Evolutionary conservation across 1,140 invertebrate genomes (phyloP), one percentile per base, ranked within the genome.

Genomic region (Triops longicaudatus): DNA sequence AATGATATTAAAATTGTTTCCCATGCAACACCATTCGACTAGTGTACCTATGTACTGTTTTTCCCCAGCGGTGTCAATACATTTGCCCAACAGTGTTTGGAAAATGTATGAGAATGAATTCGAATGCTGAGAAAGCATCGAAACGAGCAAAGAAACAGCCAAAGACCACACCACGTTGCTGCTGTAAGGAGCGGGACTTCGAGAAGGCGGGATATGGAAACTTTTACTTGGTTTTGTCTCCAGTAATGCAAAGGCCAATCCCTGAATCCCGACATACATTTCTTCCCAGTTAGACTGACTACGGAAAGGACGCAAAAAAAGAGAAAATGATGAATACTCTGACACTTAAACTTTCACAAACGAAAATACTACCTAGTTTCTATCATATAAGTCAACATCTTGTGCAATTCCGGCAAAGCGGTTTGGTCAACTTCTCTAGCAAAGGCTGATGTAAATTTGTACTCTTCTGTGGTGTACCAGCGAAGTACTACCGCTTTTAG

Each of bases 241-340:
- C 22, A 63, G 22, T 17, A 63, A 63, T 17, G 50, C 50, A 6
- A 63, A 63, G 4, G 50, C 50, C 50, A 63, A 63, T 3, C 50
- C 50, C 50, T 63, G 50, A 22, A 63, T 63, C 17, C 50, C 50
- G 5, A 63, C 14, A 17, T 63, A 63, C 14, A 63, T 12, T 22
- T 63, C 50, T 63, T 63, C 50, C 50, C 50, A 63, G 17, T 63
- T 17, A n/a, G 50, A 63, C 50, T 63, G 50, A 63, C 50, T 63
- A 22, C 50, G 2, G 17, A 63, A 63, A 22, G 6, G 50, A n/a
- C n/a, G 22, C 10, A 63, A 63, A 63, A 12, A 63, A 63, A 63
- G 4, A 6, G 0, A 63, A 63, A 6, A 5, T 14, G 6, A 22
- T 63, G 1, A 11, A n/a, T 63, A 63, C 11, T n/a, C 14, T 17